Percentiles rank a stretch among this genome's conserved stretches.
phyloP scores from a whole-genome alignment of 2,797 vertebrate genomes.

The Amblyraja radiata region DNA sequence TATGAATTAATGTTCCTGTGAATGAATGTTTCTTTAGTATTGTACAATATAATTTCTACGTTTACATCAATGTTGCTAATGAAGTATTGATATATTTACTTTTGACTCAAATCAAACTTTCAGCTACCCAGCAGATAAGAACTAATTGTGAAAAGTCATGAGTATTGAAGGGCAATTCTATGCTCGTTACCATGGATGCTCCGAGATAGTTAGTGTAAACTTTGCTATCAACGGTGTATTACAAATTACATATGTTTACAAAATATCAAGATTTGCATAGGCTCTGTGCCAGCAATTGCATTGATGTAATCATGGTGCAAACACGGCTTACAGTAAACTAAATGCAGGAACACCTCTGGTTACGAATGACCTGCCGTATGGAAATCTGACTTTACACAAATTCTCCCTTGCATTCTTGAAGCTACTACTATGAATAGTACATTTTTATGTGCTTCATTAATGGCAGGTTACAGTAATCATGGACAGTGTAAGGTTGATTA shows the following conservation, averaged over 20 bases:
- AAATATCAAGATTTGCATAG: neutral
- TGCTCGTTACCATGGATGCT: neutral
- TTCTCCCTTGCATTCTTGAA: no score
- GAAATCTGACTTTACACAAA: no score
- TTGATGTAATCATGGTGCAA: neutral
- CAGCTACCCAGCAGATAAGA: neutral
- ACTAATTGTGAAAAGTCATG: neutral
- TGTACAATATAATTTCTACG: neutral
- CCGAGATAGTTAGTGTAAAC: neutral
- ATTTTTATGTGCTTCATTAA: no score
- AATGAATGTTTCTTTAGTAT: neutral
- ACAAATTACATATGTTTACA: no score
- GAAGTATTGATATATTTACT: neutral
- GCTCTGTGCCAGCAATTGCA: neutral
- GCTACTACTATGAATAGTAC: no score
- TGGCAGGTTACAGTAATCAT: no score
- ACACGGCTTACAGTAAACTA: neutral
- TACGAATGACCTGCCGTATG: no score
- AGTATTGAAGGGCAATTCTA: neutral
- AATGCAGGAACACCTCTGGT: no score
- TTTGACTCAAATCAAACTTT: neutral
- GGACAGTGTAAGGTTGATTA: no score
- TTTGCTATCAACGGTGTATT: neutral
- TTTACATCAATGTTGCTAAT: neutral
- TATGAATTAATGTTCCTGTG: neutral